These are phyloP conservation scores for Umimayanthus chanpuru DNA, from an alignment of 92 coral and sea anemone species.

Conservation along the genomic window DNA sequence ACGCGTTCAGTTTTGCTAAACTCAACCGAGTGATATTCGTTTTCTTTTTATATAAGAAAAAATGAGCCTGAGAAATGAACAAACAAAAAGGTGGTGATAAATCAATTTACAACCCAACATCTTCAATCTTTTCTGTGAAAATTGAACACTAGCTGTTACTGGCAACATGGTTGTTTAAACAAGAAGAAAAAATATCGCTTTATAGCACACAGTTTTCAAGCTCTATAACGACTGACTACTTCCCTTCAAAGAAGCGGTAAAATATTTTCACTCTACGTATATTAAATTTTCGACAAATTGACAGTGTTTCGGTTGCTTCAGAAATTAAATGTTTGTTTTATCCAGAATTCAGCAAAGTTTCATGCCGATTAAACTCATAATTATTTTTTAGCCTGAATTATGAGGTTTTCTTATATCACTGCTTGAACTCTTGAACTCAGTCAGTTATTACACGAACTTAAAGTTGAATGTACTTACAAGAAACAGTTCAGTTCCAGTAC, in stretches of 20 bases:
- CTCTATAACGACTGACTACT: too few relatives aligned
- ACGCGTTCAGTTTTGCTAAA: background rate
- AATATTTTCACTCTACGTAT: background rate
- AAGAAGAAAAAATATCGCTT: background rate
- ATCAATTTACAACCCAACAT: background rate
- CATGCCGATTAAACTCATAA: background rate
- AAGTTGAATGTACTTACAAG: background rate
- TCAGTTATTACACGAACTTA: background rate
- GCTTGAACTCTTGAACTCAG: background rate
- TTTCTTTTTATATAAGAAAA: background rate
- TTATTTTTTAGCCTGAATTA: too few relatives aligned
- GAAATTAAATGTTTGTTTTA: background rate
- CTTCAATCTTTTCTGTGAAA: background rate
- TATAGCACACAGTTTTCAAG: too few relatives aligned
- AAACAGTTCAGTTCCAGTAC: background rate
- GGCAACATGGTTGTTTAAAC: background rate
- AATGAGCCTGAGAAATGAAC: background rate
- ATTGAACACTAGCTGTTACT: background rate
- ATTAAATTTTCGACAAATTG: background rate
- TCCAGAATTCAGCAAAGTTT: background rate
- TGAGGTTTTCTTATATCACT: background rate
- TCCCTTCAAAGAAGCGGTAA: background rate
- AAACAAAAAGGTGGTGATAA: background rate
- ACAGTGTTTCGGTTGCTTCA: background rate
- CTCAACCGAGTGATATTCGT: background rate